phyloP scores from a whole-genome alignment of 2,888 invertebrate genomes.

The Stenurella melanura region DNA sequence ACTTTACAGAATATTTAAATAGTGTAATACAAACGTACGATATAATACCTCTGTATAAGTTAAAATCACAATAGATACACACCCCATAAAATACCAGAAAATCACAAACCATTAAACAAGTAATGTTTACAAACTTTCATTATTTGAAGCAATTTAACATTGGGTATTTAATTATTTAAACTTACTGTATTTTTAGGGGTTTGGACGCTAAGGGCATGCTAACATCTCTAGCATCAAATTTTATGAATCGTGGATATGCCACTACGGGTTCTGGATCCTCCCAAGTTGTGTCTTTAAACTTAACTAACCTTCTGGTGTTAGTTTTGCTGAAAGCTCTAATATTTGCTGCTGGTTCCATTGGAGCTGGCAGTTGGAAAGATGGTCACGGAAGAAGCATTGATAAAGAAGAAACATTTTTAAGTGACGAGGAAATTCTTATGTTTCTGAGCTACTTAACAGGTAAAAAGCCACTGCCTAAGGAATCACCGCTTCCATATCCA shows the following conservation, averaged over 20 bases:
- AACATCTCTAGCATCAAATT: constrained; percentile 66
- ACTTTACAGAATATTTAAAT: no score
- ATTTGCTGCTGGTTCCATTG: constrained; percentile 86
- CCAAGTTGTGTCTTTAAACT: constrained; percentile 84
- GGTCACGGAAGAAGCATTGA: constrained; percentile 78
- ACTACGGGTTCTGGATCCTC: constrained; percentile 64
- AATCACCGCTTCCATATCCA: no score
- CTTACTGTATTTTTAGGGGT: constrained; percentile 59
- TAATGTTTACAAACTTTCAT: neutral
- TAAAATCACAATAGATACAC: no score
- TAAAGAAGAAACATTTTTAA: constrained; percentile 74
- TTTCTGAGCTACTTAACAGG: constrained; percentile 81
- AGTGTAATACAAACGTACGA: no score
- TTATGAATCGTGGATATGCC: constrained; percentile 69
- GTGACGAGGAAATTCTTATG: constrained; percentile 83
- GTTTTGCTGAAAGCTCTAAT: constrained; percentile 88
- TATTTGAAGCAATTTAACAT: neutral
- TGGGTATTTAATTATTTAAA: no score
- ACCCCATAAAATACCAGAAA: no score
- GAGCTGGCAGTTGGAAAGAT: constrained; percentile 74
- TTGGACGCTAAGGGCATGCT: constrained; percentile 68
- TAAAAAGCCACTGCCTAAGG: no score
- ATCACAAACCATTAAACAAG: no score
- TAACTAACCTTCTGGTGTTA: constrained; percentile 87
- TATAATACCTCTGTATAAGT: no score